Evolutionary conservation across 2,888 invertebrate species (phyloP).

Genomic region (Agrenia bidenticulata): DNA sequence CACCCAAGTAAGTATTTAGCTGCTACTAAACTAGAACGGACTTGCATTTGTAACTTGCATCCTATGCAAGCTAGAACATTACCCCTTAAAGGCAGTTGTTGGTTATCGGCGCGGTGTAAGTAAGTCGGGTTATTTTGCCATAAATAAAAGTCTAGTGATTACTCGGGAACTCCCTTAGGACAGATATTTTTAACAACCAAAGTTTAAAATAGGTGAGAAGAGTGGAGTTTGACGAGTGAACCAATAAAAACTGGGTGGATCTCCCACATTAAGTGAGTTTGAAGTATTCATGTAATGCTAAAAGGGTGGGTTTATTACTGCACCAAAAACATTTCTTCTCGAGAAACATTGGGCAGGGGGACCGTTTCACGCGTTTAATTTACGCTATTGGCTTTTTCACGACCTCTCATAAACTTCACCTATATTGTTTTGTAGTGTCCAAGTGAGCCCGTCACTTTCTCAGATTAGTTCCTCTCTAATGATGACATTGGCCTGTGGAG

Average conservation of each 20-base stretch:
- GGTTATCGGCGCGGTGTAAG: too few species aligned
- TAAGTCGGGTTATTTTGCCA: not conserved
- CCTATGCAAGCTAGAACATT: too few species aligned
- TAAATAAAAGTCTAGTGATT: constrained; percentile 5
- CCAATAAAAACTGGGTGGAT: constrained; percentile 19
- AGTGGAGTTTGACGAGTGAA: not conserved
- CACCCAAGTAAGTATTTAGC: too few species aligned
- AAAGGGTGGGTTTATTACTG: constrained; percentile 16
- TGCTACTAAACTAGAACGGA: too few species aligned
- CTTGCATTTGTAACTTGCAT: too few species aligned
- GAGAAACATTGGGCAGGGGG: constrained; percentile 10
- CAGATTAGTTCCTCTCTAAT: constrained; percentile 10
- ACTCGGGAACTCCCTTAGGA: constrained; percentile 5
- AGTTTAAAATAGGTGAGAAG: constrained; percentile 16
- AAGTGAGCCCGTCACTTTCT: not conserved
- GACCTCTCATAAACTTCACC: constrained; percentile 6
- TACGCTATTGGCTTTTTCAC: constrained; percentile 14
- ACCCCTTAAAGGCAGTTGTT: too few species aligned
- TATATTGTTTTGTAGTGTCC: not conserved
- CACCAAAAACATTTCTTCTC: not conserved
- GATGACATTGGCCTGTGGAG: constrained; percentile 2
- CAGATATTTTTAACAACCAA: constrained; percentile 7
- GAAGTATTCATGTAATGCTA: not conserved
- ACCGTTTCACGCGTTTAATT: not conserved
- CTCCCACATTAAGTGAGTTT: constrained; percentile 13